Evolutionary conservation across 2,797 vertebrate genomes (phyloP).

Genomic region (Gadopsis marmoratus): DNA sequence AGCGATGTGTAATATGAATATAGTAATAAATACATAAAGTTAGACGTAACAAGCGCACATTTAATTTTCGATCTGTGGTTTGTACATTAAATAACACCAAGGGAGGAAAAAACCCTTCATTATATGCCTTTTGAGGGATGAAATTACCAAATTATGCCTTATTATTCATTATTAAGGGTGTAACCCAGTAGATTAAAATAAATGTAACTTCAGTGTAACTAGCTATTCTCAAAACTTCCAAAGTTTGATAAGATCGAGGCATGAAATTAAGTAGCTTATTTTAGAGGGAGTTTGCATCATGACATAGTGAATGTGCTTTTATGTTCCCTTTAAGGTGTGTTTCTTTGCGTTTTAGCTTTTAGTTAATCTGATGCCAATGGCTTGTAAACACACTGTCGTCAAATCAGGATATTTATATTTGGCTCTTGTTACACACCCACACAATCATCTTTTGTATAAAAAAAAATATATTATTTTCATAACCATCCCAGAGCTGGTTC

Average conservation of each 20-base stretch:
- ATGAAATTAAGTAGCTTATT: neutral
- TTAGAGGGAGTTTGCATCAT: neutral
- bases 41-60: neutral
- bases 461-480: neutral
- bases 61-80: neutral
- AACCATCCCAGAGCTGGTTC: slow-evolving; percentile 40
- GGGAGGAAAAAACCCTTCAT: neutral
- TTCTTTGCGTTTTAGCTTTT: neutral
- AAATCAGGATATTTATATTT: neutral
- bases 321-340: neutral
- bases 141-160: neutral
- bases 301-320: neutral
- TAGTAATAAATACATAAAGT: neutral
- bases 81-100: neutral
- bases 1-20: too few relatives aligned
- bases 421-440: neutral
- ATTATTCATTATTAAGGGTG: neutral
- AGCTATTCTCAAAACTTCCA: neutral
- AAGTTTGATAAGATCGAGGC: neutral
- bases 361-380: neutral
- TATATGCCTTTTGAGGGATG: neutral
- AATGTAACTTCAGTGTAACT: too few relatives aligned
- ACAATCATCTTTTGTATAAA: neutral
- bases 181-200: neutral
- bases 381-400: neutral